Base-by-base conservation (phyloP, 2,113 vertebrate species). In the Boulengeromyrus knoepffleri region DNA sequence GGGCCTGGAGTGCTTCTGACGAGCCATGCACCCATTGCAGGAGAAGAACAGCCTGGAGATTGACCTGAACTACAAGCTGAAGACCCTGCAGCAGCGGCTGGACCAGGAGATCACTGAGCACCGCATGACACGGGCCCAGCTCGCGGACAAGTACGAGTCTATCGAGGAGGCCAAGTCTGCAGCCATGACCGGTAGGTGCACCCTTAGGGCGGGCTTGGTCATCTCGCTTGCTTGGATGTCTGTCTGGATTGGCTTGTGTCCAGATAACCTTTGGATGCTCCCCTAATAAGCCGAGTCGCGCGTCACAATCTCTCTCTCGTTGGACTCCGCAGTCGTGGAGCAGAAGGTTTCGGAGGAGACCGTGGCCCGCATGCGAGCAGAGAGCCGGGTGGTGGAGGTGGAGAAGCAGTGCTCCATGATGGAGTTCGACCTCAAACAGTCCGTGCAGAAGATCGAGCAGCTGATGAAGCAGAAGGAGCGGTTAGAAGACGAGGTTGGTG, bases 401-500 rank as follows among this genome's bases (percentile, higher is more conserved):
- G 99, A 99, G 94, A 99, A 99, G 92, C 98, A 98, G 92, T 99
- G 98, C 94, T 99, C 98, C 7, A 99, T 99, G 98, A 93, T 99
- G 87, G 98, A 99, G 92, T 99, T 99, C 9, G 99, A 99, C 95
- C 96, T 99, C 87, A 99, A 99, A 92, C 98, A 99, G 91, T 98
- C 97, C 49, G 97, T 98, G 92, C 98, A 99, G 95, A 99, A 99
- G 93, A 95, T 99, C 86, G 98, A 99, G 92, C 99, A 99, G 93
- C 95, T 99, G 93, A 95, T 95, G 96, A 97, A 98, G 94, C 98
- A 99, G 91, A 99, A 99, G 90, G 98, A 99, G 90, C 95, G 98
- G 89, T 95, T 99, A 92, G 98, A 99, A 93, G 98, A 99, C 52
- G 98, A 99, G 95, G 99, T 98, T 90, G 95, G 96, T 39, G 24